phyloP scores from a whole-genome alignment of 2,888 invertebrate genomes.

The Drosophila incognita region DNA sequence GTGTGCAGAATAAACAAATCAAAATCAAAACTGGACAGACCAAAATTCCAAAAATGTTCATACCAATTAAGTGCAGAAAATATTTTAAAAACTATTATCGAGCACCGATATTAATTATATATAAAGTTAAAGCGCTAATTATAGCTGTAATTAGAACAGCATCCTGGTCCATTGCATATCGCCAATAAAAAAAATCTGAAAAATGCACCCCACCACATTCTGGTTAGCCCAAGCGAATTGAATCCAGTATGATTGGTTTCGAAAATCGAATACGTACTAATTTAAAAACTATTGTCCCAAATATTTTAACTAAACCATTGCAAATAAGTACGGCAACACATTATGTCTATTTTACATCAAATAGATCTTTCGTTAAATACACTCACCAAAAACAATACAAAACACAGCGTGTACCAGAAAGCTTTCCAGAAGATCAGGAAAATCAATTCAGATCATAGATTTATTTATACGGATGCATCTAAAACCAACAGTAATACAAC shows the following conservation, averaged over 20 bases:
- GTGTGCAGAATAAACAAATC: neutral
- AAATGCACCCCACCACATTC: neutral
- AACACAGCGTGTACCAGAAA: neutral
- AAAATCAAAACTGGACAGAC: neutral
- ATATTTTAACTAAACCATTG: neutral
- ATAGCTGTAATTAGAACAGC: neutral
- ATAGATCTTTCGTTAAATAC: neutral
- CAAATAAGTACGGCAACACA: neutral
- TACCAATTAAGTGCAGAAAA: neutral
- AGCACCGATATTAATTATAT: neutral
- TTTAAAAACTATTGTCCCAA: neutral
- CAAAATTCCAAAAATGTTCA: neutral
- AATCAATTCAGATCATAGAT: neutral
- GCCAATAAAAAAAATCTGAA: neutral
- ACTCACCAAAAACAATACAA: neutral
- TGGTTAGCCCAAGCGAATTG: neutral
- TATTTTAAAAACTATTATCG: neutral
- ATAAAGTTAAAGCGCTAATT: neutral
- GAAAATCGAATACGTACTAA: neutral
- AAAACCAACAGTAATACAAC: neutral
- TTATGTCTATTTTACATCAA: neutral
- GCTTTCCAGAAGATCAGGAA: neutral
- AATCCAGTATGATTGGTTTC: neutral
- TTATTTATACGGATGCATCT: conserved; percentile 1
- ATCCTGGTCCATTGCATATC: neutral